phyloP scores from a whole-genome alignment of 2,113 vertebrate species.

The Psilopogon haemacephalus region DNA sequence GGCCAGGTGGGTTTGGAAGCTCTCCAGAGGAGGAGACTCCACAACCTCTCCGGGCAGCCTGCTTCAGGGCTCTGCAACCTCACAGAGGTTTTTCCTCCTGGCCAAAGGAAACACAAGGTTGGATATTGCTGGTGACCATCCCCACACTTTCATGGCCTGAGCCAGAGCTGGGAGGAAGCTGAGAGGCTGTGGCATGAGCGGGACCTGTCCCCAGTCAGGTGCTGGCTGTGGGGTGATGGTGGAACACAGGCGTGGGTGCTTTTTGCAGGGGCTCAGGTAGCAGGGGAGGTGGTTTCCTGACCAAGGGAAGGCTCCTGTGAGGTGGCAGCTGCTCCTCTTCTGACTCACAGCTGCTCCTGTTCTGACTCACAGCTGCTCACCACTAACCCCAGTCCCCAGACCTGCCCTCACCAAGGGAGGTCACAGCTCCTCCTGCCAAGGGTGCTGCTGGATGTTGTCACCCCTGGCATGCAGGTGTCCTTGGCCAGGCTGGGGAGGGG shows the following conservation, averaged over 20 bases:
- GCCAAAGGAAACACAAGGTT: too few species aligned
- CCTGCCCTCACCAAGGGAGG: background rate
- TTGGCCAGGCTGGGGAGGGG: background rate
- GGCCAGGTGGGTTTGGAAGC: too few species aligned
- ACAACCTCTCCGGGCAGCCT: too few species aligned
- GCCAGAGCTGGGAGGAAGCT: background rate
- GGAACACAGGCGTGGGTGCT: rapidly evolving
- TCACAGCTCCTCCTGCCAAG: background rate
- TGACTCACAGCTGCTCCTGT: background rate
- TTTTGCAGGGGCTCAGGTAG: background rate
- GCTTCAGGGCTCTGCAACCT: too few species aligned
- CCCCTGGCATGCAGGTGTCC: rapidly evolving
- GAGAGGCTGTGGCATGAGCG: rapidly evolving
- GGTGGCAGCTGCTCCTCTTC: background rate
- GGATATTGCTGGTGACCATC: too few species aligned
- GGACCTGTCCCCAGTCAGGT: background rate
- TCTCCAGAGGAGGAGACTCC: too few species aligned
- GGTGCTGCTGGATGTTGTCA: background rate
- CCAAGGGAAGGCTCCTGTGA: background rate
- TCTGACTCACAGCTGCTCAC: background rate
- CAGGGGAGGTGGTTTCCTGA: background rate
- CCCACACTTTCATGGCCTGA: rapidly evolving
- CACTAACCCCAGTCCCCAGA: background rate
- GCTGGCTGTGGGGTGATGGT: background rate
- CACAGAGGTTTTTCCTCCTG: too few species aligned